These are phyloP conservation scores for Hyles lineata DNA, from an alignment of 2,888 invertebrate genomes.

Conservation along the genomic window DNA sequence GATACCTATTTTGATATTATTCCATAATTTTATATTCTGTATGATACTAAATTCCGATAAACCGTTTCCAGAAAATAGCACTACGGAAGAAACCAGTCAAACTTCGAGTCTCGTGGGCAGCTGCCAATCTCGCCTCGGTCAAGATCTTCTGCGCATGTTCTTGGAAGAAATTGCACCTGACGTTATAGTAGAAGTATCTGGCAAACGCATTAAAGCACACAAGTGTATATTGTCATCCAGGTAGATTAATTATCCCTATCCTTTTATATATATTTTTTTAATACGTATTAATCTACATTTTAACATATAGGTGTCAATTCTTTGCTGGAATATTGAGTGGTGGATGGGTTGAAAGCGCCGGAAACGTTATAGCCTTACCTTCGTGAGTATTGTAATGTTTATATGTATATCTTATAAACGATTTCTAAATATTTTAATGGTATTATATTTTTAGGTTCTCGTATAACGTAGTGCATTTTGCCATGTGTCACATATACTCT, in stretches of 20 bases:
- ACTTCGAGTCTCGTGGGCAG: conserved; percentile 72
- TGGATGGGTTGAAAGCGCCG: conserved; percentile 91
- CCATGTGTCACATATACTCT: conserved; percentile 96
- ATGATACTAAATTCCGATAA: neutral
- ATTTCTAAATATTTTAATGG: neutral
- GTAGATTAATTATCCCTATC: conserved; percentile 45
- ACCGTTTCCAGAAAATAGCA: conserved; percentile 65
- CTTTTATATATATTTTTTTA: conserved; percentile 15
- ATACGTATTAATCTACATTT: conserved; percentile 37
- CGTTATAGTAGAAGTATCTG: conserved; percentile 93
- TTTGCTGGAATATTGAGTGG: conserved; percentile 96
- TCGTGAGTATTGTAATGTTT: conserved; percentile 82
- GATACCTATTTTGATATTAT: too few species aligned
- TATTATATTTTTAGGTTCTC: conserved; percentile 86
- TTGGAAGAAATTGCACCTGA: conserved; percentile 95
- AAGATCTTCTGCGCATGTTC: conserved; percentile 95
- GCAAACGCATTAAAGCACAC: conserved; percentile 93
- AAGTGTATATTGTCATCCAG: conserved; percentile 95
- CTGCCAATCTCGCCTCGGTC: conserved; percentile 88
- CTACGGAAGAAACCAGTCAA: conserved; percentile 70
- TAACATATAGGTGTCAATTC: conserved; percentile 90
- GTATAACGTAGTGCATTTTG: conserved; percentile 94
- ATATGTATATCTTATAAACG: neutral
- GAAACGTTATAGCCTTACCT: conserved; percentile 93
- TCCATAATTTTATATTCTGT: too few species aligned